Base-by-base conservation (phyloP, 23 tunicate genomes). In the Styela clava region DNA sequence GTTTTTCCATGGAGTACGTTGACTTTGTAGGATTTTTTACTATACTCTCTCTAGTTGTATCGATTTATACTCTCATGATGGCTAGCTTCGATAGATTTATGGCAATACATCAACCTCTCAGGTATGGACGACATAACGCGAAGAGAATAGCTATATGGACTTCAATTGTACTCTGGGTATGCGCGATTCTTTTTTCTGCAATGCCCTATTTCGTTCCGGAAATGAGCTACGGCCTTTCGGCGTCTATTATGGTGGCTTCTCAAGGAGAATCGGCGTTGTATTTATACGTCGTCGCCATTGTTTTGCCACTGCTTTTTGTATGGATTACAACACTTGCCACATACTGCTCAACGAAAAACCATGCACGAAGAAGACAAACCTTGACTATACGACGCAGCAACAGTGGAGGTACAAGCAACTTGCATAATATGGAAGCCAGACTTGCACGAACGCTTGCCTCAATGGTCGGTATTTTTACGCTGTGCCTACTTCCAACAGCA, bases 31-130 rank as follows among this genome's bases (percentile, higher is more conserved):
- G 97, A 2, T 91, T 91, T 69, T 91, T 86, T 51, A 83, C 90
- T 23, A 78, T 81, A 3, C 61, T 85, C 0, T 91, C 97, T 0
- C 32, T 91, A 2, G 44, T 86, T 34, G 90, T 91, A 9, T 91
- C 97, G 5, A 76, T 91, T 23, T 91, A 85, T 35, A 82, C 97
- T 24, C 63, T 91, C 7, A 82, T 84, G 52, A 78, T 83, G 72
- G 97, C 97, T 2, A 84, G 97, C 12, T 91, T 82, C 31, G 97
- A 91, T 31, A 65, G 97, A 36, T 74, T 91, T 25, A 84, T 83
- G 22, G 87, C 89, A 24, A 88, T 91, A 7, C 71, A 82, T 71
- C 73, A 67, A 18, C 97, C 97, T 5, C 33, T 91, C 24, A 30
- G 77, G 0, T 91, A 91, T 82, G 69, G 86, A 64, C 83, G 88